Conservation (phyloP, 2,888 invertebrate genomes). For the Heliconius erato region DNA sequence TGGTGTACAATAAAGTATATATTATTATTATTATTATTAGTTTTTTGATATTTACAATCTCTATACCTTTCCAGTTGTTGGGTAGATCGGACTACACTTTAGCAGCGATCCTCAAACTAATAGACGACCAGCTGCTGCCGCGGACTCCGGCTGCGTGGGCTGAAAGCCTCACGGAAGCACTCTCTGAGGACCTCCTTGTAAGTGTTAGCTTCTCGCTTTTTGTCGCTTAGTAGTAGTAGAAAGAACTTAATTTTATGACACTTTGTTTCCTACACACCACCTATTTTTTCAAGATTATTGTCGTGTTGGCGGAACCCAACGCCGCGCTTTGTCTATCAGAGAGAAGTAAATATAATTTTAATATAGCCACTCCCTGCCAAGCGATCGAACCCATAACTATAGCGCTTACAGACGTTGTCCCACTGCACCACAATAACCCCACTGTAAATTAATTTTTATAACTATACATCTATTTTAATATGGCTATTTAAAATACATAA, state of each 20-base stretch:
- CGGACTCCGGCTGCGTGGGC: slow-evolving; percentile 88
- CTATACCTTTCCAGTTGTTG: slow-evolving; percentile 70
- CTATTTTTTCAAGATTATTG: too few species aligned
- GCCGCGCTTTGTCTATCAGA: too few species aligned
- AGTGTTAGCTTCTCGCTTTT: slow-evolving; percentile 52
- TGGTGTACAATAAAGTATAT: too few species aligned
- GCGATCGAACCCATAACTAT: neutral
- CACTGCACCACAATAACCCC: too few species aligned
- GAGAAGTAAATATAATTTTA: neutral
- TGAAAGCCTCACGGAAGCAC: slow-evolving; percentile 82
- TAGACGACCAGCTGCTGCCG: slow-evolving; percentile 88
- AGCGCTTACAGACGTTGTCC: too few species aligned
- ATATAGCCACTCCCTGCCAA: neutral
- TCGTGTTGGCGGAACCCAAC: neutral
- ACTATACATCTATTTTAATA: too few species aligned
- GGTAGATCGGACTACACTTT: slow-evolving; percentile 88
- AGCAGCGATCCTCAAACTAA: slow-evolving; percentile 88
- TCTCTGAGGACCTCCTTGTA: slow-evolving; percentile 87
- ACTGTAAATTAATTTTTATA: too few species aligned
- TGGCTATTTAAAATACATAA: too few species aligned
- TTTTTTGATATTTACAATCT: neutral
- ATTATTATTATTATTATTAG: too few species aligned
- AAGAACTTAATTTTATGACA: neutral
- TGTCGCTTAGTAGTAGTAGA: neutral
- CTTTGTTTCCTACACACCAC: too few species aligned